Evolutionary conservation across 1,140 invertebrate genomes (phyloP).

Genomic region (Diorhabda elongata): DNA sequence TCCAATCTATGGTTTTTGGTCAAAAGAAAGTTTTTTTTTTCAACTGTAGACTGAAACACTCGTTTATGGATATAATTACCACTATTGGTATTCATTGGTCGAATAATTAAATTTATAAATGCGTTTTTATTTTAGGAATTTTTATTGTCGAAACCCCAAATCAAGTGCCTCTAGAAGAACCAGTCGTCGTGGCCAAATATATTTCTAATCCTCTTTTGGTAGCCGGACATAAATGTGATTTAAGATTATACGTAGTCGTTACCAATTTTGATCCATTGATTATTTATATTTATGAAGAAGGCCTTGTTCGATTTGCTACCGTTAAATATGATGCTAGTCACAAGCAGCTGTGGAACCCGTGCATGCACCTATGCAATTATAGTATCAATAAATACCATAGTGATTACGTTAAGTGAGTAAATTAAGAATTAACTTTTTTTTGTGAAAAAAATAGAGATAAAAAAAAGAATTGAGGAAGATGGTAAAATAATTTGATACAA

Average conservation of each 20-base stretch:
- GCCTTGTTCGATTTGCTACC: constrained; percentile 79
- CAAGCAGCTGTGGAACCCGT: constrained; percentile 83
- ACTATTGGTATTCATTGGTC: too few relatives aligned
- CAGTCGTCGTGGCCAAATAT: constrained; percentile 89
- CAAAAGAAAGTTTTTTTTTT: too few relatives aligned
- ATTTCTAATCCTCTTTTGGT: constrained; percentile 91
- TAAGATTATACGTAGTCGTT: constrained; percentile 80
- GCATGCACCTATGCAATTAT: constrained; percentile 91
- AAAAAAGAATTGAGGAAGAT: neutral
- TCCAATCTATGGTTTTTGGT: too few relatives aligned
- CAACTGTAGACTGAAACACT: too few relatives aligned
- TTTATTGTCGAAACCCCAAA: constrained; percentile 62
- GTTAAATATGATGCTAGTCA: constrained; percentile 78
- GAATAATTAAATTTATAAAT: neutral
- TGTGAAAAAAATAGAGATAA: neutral
- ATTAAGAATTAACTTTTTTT: neutral
- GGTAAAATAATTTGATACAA: neutral
- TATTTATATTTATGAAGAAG: constrained; percentile 84
- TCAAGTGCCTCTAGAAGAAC: constrained; percentile 86
- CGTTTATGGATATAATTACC: too few relatives aligned
- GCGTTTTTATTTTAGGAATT: constrained; percentile 38
- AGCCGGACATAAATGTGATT: constrained; percentile 92
- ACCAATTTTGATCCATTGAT: constrained; percentile 80
- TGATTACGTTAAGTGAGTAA: constrained; percentile 75
- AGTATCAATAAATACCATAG: constrained; percentile 92